Evolutionary conservation across 2,888 invertebrate species (phyloP), one percentile per base, ranked within the genome.

Genomic region (Philereme vetulata): DNA sequence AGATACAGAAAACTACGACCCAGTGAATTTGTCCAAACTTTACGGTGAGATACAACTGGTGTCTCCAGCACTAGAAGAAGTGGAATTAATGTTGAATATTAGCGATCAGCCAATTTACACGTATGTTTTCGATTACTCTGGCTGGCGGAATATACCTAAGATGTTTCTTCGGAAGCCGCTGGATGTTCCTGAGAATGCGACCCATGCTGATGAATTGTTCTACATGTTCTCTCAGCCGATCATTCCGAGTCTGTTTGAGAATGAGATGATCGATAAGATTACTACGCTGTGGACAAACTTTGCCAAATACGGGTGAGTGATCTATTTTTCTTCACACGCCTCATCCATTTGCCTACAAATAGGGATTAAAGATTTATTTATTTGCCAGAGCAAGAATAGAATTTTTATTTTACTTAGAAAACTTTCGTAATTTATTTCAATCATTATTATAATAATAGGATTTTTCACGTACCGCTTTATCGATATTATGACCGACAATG

Each of bases 281-380:
- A 78, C 85, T 0, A 82, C 83, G 0, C 53, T 89, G 71, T 89
- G 88, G 88, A 87, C 88, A 0, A 88, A 89, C 61, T 90, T 90
- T 62, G 89, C 88, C 0, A 89, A 90, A 72, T 84, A 78, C 66
- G 83, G 87, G 86, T 84, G 59, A 75, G 80, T n/a, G 8, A 46
- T 46, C 5, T 34, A 3, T 9, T n/a, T 34, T 21, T 44, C 10
- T 21, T 44, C 6, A 33, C 33, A 33, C 2, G 21, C 21, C 21
- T 21, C 2, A 21, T 21, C 21, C 21, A 21, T 21, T 21, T 21
- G 1, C 1, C 21, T 21, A 21, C 21, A 2, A 21, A 21, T 21
- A 21, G 21, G 21, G 21, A 21, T 21, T 21, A 21, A 21, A 21
- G 21, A 21, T 21, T 21, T 21, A 21, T 21, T 21, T 21, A 21